These are phyloP conservation scores for Eriocheir sinensis DNA, from an alignment of 1,140 invertebrate genomes.

Conservation along the genomic window DNA sequence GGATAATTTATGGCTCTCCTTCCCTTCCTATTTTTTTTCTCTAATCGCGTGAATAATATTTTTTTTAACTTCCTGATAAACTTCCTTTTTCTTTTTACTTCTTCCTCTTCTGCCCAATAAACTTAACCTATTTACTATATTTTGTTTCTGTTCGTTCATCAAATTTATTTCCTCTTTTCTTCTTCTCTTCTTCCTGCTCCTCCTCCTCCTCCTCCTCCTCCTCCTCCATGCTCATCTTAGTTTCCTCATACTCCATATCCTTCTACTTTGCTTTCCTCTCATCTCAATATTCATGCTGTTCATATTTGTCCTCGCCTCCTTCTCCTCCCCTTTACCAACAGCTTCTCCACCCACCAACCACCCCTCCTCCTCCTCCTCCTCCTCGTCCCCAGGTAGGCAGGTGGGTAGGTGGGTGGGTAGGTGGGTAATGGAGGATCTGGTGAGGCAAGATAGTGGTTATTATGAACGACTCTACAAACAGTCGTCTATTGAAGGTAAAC, in stretches of 20 bases:
- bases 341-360: too few relatives aligned
- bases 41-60: background rate
- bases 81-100: background rate
- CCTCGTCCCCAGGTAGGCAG: background rate
- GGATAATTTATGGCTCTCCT: background rate
- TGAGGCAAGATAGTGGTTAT: slow-evolving; percentile 24
- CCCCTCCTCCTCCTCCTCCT: background rate
- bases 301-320: background rate
- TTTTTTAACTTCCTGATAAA: background rate
- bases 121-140: background rate
- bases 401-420: too few relatives aligned
- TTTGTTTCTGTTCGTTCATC: too few relatives aligned
- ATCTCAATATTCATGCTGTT: background rate
- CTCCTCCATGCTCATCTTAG: too few relatives aligned
- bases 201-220: too few relatives aligned
- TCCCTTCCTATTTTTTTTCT: background rate
- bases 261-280: slow-evolving; percentile 3
- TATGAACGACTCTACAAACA: slow-evolving; percentile 25
- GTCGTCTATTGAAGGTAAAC: slow-evolving; percentile 15
- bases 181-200: too few relatives aligned
- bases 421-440: background rate
- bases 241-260: background rate
- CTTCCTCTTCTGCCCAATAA: background rate
- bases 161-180: too few relatives aligned
- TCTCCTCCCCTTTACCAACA: background rate